Percentiles rank a stretch among this genome's conserved stretches.
Evolutionary conservation across 2,888 invertebrate species (phyloP).

Genomic region (Tuta absoluta): DNA sequence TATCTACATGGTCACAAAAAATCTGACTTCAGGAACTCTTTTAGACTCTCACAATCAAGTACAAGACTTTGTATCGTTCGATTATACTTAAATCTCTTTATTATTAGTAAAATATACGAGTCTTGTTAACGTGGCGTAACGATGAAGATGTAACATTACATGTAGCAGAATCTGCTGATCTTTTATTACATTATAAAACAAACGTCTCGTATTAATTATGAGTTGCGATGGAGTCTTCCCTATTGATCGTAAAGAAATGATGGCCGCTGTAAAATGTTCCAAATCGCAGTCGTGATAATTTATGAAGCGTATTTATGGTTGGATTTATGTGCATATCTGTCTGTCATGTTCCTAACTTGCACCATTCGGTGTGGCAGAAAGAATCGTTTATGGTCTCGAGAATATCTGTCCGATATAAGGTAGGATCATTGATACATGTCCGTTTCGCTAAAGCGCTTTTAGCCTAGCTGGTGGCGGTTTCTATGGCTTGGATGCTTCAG

Average conservation of each 20-base stretch:
- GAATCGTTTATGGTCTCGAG: slow-evolving; percentile 11
- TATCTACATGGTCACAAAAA: background rate
- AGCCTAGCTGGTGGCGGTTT: no score
- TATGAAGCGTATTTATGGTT: slow-evolving; percentile 79
- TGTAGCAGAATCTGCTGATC: slow-evolving; percentile 64
- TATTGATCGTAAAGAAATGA: slow-evolving; percentile 78
- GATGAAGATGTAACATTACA: slow-evolving; percentile 57
- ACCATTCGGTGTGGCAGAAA: slow-evolving; percentile 9
- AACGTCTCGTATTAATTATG: slow-evolving; percentile 80
- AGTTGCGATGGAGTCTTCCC: slow-evolving; percentile 70
- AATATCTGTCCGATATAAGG: background rate
- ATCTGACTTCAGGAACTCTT: background rate
- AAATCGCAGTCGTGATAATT: slow-evolving; percentile 79
- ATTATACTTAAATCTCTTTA: slow-evolving; percentile 61
- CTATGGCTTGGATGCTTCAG: no score
- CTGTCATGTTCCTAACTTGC: slow-evolving; percentile 39
- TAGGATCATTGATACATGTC: background rate
- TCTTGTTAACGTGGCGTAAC: slow-evolving; percentile 54
- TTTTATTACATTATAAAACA: slow-evolving; percentile 80
- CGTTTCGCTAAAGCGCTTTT: background rate
- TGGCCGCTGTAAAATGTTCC: slow-evolving; percentile 78
- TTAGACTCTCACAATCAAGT: background rate
- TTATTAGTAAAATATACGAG: slow-evolving; percentile 60
- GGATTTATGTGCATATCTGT: slow-evolving; percentile 69
- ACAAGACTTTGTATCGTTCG: slow-evolving; percentile 44